These are phyloP conservation scores for Brachyalestes nurse DNA, from an alignment of 2,797 vertebrate species.

Conservation along the genomic window DNA sequence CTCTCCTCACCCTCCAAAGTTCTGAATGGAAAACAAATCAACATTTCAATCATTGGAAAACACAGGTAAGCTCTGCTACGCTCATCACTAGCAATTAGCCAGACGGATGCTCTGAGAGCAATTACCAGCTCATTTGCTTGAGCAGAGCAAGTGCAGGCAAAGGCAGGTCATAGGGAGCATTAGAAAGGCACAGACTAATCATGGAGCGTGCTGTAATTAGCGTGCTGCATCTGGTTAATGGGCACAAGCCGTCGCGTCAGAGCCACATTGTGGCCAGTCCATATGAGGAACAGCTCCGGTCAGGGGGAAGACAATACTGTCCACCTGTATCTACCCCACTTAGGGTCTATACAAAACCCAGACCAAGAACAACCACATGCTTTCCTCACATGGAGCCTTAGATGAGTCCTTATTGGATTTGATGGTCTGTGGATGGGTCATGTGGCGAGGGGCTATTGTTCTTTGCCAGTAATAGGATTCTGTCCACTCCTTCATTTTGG, in stretches of 20 bases:
- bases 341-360: constrained; percentile 9
- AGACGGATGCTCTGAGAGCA: constrained; percentile 53
- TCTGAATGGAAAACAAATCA: constrained; percentile 40
- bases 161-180: constrained; percentile 53
- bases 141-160: constrained; percentile 15
- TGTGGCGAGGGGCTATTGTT: constrained; percentile 28
- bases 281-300: constrained; percentile 6
- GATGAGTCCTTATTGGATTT: constrained; percentile 4
- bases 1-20: background rate
- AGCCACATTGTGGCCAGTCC: constrained; percentile 5
- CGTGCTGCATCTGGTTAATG: constrained; percentile 33
- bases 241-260: constrained; percentile 18
- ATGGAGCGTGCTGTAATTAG: constrained; percentile 57
- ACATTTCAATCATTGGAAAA: constrained; percentile 44
- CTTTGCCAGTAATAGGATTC: constrained; percentile 22
- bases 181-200: constrained; percentile 67
- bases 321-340: background rate
- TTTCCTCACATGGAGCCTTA: constrained; percentile 2
- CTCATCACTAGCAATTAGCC: constrained; percentile 54
- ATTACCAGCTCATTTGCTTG: constrained; percentile 60
- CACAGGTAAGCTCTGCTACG: constrained; percentile 30
- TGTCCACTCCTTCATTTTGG: constrained; percentile 17
- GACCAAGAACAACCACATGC: constrained; percentile 12
- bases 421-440: constrained; percentile 22
- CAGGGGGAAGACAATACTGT: constrained; percentile 21